Percentiles rank a stretch among this genome's conserved stretches.
Evolutionary conservation across 2,113 vertebrate species (phyloP).

Genomic region (Pygoscelis adeliae): DNA sequence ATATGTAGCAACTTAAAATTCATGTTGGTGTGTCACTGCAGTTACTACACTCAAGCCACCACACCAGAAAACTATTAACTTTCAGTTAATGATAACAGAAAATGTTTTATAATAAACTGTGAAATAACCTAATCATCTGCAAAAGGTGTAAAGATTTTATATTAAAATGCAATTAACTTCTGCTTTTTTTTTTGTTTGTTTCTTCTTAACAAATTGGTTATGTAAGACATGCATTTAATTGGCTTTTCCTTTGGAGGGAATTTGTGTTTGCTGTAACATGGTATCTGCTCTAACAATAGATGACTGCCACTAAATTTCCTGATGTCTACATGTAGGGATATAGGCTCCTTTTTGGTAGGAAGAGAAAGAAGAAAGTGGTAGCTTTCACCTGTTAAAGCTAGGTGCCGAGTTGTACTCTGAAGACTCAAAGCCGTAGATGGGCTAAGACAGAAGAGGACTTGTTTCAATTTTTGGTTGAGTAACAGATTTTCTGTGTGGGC

Average conservation of each 20-base stretch:
- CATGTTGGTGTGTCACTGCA: slow-evolving; percentile 11
- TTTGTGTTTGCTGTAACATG: background rate
- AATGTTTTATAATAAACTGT: slow-evolving; percentile 3
- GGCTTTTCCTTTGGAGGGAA: background rate
- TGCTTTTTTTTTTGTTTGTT: background rate
- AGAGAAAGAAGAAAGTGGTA: background rate
- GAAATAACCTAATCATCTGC: slow-evolving; percentile 13
- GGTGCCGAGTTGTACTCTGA: background rate
- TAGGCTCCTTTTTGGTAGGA: background rate
- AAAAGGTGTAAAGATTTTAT: slow-evolving; percentile 14
- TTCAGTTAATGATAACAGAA: background rate
- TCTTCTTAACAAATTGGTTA: background rate
- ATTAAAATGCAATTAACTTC: slow-evolving; percentile 8
- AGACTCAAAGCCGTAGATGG: background rate
- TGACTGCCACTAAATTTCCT: background rate
- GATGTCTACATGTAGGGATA: background rate
- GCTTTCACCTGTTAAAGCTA: background rate
- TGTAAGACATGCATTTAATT: background rate
- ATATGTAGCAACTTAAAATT: slow-evolving; percentile 39
- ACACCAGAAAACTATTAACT: slow-evolving; percentile 14
- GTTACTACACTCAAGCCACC: background rate
- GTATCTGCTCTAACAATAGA: background rate
- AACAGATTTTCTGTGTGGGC: background rate
- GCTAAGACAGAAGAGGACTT: background rate
- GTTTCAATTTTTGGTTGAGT: background rate